Base-by-base conservation (phyloP, 1,140 invertebrate genomes). In the Rhagoletis pomonella region DNA sequence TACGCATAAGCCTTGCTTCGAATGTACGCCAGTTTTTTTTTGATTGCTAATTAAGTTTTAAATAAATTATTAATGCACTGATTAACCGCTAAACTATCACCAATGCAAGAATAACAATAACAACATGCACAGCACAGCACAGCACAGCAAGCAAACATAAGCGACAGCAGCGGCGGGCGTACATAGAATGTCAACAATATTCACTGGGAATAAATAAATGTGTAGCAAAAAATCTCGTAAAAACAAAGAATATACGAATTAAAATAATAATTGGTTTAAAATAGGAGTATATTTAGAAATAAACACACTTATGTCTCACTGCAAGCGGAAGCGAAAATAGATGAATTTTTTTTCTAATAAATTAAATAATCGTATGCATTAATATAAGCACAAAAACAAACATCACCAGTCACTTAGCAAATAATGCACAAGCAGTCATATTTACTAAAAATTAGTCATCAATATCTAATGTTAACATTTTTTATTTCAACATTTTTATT, bases 41-140 rank as follows among this genome's bases (percentile, higher is more conserved):
- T 77, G 50, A 81, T 55, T 17, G 69, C 69, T 77, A 77, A 77
- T 77, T 77, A 77, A 77, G 73, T 81, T 81, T 29, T n/a, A 67
- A 81, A 29, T 58, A 81, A 55, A 81, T 55, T 81, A 81, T 47
- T 81, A 81, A 29, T 55, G 73, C 50, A 55, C 73, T 50, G 47
- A 55, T 29, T 55, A 81, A 81, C n/a, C n/a, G 7, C 73, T 17
- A 77, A n/a, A 50, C 10, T 67, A 67, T 67, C 47, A 81, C 42
- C 39, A 44, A 4, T 81, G 73, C n/a, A 81, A 50, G 3, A 81
- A 55, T 81, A 81, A 81, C 73, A 81, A 55, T 29, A 9, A 14
- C 44, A 81, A 81, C 19, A 81, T 10, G 47, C 47, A 39, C 73
- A 55, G 14, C 73, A 14, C 29, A 10, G 65, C 65, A 29, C 58